Conservation (phyloP, 2,888 invertebrate genomes). For the Pyrgus malvae region DNA sequence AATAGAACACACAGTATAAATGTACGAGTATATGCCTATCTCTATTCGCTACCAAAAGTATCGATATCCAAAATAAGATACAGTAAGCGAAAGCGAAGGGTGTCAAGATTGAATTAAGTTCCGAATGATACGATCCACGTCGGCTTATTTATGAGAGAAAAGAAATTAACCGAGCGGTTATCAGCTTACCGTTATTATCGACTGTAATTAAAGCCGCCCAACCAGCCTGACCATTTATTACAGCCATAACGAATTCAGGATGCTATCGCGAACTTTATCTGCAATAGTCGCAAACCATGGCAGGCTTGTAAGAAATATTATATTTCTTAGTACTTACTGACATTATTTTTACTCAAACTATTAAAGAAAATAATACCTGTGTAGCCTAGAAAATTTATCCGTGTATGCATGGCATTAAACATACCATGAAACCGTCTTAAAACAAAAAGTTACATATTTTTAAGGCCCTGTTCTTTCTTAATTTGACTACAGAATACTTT, state of each 20-base stretch:
- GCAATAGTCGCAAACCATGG: not conserved
- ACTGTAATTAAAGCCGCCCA: slow-evolving; percentile 72
- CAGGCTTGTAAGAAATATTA: not conserved
- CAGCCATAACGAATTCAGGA: slow-evolving; percentile 39
- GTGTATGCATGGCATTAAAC: too few relatives aligned
- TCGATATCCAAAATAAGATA: not conserved
- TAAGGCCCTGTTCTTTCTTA: too few relatives aligned
- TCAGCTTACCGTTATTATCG: slow-evolving; percentile 70
- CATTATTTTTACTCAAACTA: too few relatives aligned
- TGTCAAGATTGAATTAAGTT: slow-evolving; percentile 74
- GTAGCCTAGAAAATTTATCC: too few relatives aligned
- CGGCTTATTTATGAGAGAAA: slow-evolving; percentile 64
- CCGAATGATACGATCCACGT: slow-evolving; percentile 53
- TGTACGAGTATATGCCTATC: too few relatives aligned
- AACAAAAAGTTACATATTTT: too few relatives aligned
- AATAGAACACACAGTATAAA: too few relatives aligned
- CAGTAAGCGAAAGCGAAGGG: slow-evolving; percentile 53
- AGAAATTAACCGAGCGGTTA: slow-evolving; percentile 57
- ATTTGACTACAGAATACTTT: too few relatives aligned
- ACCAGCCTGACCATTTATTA: slow-evolving; percentile 56
- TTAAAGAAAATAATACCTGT: too few relatives aligned
- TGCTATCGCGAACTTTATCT: slow-evolving; percentile 11
- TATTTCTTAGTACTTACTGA: too few relatives aligned
- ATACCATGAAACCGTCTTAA: too few relatives aligned
- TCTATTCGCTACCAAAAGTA: too few relatives aligned